Evolutionary conservation across 2,888 invertebrate genomes (phyloP).

Genomic region (Encarsia formosa): DNA sequence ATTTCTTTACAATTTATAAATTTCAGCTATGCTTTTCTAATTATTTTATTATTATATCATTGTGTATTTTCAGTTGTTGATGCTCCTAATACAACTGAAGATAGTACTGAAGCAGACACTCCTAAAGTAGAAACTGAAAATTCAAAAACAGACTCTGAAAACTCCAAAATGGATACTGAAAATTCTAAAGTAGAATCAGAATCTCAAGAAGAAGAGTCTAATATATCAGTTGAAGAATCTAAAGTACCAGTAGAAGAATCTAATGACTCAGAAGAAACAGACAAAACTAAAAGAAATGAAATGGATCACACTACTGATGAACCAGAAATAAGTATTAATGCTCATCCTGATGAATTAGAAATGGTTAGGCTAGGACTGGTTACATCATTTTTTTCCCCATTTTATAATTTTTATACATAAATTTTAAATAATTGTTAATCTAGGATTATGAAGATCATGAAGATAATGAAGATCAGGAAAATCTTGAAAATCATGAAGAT

Average conservation of each 20-base stretch:
- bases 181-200: neutral
- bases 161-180: neutral
- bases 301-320: conserved; percentile 11
- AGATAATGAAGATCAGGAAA: neutral
- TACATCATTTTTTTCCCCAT: no score
- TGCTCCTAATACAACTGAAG: conserved; percentile 17
- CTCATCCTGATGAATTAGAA: conserved; percentile 24
- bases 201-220: neutral
- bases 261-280: conserved; percentile 1
- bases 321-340: conserved; percentile 18
- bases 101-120: conserved; percentile 20
- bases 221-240: neutral
- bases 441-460: neutral
- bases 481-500: neutral
- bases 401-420: no score
- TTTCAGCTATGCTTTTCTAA: no score
- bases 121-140: conserved; percentile 26
- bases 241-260: neutral
- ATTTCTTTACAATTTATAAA: no score
- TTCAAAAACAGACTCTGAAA: neutral
- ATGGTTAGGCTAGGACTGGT: no score
- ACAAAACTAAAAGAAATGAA: conserved; percentile 8
- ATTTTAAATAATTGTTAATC: no score
- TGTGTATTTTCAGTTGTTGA: no score
- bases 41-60: no score